These are phyloP conservation scores for Psettodes erumei DNA, from an alignment of 2,113 vertebrate species.

Conservation along the genomic window DNA sequence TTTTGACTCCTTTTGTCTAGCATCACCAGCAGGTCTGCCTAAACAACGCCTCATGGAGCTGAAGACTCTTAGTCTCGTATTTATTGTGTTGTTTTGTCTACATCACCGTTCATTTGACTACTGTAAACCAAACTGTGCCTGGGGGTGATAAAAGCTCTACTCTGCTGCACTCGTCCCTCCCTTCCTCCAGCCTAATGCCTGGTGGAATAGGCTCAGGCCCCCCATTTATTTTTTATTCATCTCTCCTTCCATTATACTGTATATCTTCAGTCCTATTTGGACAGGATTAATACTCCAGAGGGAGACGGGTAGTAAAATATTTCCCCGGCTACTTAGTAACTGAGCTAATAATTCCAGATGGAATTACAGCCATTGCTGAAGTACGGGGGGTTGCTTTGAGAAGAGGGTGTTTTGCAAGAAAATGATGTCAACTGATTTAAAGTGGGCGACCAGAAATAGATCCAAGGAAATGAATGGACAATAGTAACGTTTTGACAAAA, in stretches of 20 bases:
- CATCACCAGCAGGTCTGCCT: not conserved
- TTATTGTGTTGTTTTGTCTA: conserved; percentile 8
- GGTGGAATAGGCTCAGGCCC: conserved; percentile 6
- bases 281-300: conserved; percentile 64
- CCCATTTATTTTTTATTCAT: conserved; percentile 52
- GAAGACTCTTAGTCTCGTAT: not conserved
- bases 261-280: conserved; percentile 53
- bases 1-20: not conserved
- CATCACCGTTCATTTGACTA: not conserved
- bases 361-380: conserved; percentile 29
- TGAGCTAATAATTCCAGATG: conserved; percentile 58
- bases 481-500: not conserved
- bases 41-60: not conserved
- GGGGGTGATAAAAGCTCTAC: conserved; percentile 38
- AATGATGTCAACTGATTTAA: conserved; percentile 2
- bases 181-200: conserved; percentile 5
- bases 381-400: not conserved
- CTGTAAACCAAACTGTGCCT: conserved; percentile 31
- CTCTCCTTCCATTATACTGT: conserved; percentile 34
- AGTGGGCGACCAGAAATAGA: conserved; percentile 9
- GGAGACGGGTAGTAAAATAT: conserved; percentile 61
- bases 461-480: not conserved
- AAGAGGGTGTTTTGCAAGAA: not conserved
- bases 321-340: conserved; percentile 38
- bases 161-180: conserved; percentile 11